Evolutionary conservation across 2,888 invertebrate species (phyloP).

Genomic region (Stenotaenia linearis): DNA sequence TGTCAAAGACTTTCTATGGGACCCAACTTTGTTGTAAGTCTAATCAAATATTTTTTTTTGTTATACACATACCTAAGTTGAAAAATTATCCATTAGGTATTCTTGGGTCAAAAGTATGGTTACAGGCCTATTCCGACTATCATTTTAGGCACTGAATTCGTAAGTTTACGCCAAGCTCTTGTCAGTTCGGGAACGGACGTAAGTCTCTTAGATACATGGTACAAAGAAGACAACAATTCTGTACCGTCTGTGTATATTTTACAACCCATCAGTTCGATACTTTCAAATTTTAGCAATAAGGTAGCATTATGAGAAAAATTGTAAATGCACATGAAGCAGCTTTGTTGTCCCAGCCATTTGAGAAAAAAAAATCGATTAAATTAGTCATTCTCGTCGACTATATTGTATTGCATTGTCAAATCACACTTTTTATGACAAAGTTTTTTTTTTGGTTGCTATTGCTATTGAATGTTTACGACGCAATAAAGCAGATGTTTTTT

Average conservation of each 20-base stretch:
- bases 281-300: slow-evolving; percentile 97
- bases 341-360: neutral
- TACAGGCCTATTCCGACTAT: slow-evolving; percentile 96
- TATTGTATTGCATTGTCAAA: no score
- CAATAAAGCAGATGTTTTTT: no score
- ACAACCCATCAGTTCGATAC: slow-evolving; percentile 93
- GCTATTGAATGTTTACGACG: no score
- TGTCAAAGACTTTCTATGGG: slow-evolving; percentile 52
- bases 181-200: slow-evolving; percentile 76
- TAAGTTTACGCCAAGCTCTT: slow-evolving; percentile 77
- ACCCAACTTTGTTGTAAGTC: slow-evolving; percentile 50
- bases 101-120: slow-evolving; percentile 96
- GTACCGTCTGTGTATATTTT: slow-evolving; percentile 91
- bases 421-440: neutral
- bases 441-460: neutral
- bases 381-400: neutral
- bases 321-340: neutral
- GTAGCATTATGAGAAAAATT: slow-evolving; percentile 50
- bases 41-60: neutral
- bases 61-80: neutral
- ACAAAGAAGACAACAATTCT: slow-evolving; percentile 90
- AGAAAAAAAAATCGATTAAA: neutral
- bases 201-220: slow-evolving; percentile 83
- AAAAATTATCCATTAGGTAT: slow-evolving; percentile 57
- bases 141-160: slow-evolving; percentile 83